Conservation (phyloP, 2,888 invertebrate species). For the Epiblema foenella region DNA sequence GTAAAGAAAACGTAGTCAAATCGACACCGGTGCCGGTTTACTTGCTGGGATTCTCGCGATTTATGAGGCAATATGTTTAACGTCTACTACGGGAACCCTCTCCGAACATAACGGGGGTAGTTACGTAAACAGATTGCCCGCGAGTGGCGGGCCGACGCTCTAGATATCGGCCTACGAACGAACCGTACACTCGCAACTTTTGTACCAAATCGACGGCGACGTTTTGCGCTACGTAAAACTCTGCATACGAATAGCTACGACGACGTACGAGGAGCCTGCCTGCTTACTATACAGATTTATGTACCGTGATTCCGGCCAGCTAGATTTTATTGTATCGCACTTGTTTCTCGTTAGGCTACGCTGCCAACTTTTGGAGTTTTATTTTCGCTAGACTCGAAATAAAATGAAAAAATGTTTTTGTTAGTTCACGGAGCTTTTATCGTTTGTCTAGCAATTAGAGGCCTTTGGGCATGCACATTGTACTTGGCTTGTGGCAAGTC, state of each 20-base stretch:
- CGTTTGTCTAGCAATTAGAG: background rate
- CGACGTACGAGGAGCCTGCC: conserved; percentile 53
- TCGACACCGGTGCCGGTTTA: conserved; percentile 78
- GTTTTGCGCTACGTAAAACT: conserved; percentile 61
- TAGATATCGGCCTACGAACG: conserved; percentile 75
- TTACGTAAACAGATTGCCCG: conserved; percentile 85
- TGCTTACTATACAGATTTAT: conserved; percentile 42
- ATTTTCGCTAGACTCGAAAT: conserved; percentile 12
- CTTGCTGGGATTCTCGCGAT: conserved; percentile 82
- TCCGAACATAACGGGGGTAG: conserved; percentile 82
- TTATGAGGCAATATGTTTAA: conserved; percentile 85
- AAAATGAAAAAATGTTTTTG: background rate
- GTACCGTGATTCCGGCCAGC: conserved; percentile 39
- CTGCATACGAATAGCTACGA: conserved; percentile 56
- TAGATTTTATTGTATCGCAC: conserved; percentile 41
- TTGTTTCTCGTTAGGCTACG: conserved; percentile 37
- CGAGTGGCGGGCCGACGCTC: conserved; percentile 69
- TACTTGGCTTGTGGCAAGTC: background rate
- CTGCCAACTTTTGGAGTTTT: conserved; percentile 28
- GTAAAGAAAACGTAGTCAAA: conserved; percentile 82
- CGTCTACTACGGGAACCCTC: conserved; percentile 83
- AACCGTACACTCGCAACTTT: conserved; percentile 71
- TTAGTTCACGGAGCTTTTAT: background rate
- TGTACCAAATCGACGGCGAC: conserved; percentile 61
- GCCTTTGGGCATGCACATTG: background rate